Evolutionary conservation across 1,140 invertebrate genomes (phyloP).

Genomic region (Portunus trituberculatus): DNA sequence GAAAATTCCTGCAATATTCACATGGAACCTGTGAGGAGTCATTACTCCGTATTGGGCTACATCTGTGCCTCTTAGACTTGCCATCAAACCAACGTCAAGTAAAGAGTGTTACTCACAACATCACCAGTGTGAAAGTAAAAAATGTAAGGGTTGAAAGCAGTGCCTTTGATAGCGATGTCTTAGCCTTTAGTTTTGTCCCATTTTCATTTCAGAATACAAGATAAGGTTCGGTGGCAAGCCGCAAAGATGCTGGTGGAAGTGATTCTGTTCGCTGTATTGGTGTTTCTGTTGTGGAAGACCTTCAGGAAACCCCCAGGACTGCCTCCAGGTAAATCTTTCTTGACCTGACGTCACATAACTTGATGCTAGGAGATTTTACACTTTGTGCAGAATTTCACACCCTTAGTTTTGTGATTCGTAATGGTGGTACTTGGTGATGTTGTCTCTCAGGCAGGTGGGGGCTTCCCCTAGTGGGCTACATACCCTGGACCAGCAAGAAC

Average conservation of each 20-base stretch:
- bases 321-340: slow-evolving; percentile 44
- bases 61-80: not conserved
- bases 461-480: not conserved
- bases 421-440: not conserved
- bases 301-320: slow-evolving; percentile 34
- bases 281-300: slow-evolving; percentile 3
- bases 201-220: not conserved
- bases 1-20: too few relatives aligned
- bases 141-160: too few relatives aligned
- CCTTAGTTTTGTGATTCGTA: too few relatives aligned
- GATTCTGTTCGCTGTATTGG: not conserved
- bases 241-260: slow-evolving; percentile 36
- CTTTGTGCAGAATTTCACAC: too few relatives aligned
- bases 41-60: too few relatives aligned
- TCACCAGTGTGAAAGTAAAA: too few relatives aligned
- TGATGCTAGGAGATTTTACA: not conserved
- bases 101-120: too few relatives aligned
- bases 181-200: too few relatives aligned
- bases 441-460: slow-evolving; percentile 3
- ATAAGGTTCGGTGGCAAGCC: not conserved
- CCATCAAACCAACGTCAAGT: too few relatives aligned
- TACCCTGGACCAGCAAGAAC: not conserved
- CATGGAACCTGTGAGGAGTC: too few relatives aligned
- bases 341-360: not conserved
- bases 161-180: too few relatives aligned